Base-by-base conservation (phyloP, 2,888 invertebrate genomes). In the Synergus laeviventris region DNA sequence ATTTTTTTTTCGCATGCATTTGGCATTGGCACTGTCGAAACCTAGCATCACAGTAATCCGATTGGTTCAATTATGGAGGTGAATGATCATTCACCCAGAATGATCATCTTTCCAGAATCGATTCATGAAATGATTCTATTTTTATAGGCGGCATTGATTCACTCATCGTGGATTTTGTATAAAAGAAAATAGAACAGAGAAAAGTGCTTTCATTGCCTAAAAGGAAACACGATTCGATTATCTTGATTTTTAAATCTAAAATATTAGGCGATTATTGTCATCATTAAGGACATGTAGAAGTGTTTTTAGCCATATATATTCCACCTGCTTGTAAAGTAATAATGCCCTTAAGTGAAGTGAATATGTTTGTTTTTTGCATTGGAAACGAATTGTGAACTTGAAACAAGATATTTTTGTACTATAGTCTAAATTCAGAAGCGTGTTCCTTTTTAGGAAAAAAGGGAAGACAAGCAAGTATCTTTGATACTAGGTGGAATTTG, bases 1-100 rank as follows among this genome's bases (percentile, higher is more conserved):
- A 64, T 74, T 80, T 73, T 42, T 74, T 77, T 75, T 76, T 75
- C 42, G 31, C 45, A 64, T 64, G 73, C 60, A 77, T 66, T 74
- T 74, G 74, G 31, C 56, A 45, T 74, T 74, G 74, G 31, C 62
- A 59, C 74, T 64, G 64, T 61, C 62, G 49, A 75, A 70, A 54
- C 54, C 39, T 38, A 70, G 49, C 31, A 45, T 60, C 66, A 60
- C 45, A 75, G 39, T 61, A 74, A 76, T 76, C 24, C 56, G n/a
- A 54, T 18, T 5, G 31, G 61, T 56, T 66, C 49, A 62, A 61
- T 59, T 76, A 64, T 77, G 75, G 73, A 77, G 62, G 66, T 70
- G 82, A 38, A 54, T 18, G 42, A 74, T 79, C 59, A 75, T 0
- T 31, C 5, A 31, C 7, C 31, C 4, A 31, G 31, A 31, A 75